Evolutionary conservation across 2,797 vertebrate genomes (phyloP), one percentile per base, ranked within the genome.

Genomic region (Onychomys leucogaster): DNA sequence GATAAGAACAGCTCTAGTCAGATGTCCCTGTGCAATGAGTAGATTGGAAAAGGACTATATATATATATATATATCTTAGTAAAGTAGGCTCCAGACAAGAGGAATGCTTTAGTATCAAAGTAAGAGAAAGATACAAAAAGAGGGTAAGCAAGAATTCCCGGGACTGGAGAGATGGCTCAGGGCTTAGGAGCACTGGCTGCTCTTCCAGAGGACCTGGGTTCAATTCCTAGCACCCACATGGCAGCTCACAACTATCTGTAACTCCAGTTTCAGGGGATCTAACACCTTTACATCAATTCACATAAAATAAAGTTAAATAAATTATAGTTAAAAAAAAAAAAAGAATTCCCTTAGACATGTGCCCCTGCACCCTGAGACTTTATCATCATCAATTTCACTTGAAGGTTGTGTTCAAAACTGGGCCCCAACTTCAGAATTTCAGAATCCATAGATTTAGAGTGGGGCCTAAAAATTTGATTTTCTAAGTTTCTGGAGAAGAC

Each of bases 381-480:
- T 17, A 77, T 5, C 7, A 52, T 34, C n/a, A 55, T 69, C 52
- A 92, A 52, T 87, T 49, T 95, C 43, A 81, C 59, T 55, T 93
- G 65, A 90, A 93, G 63, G 16, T 43, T 49, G 89, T 76, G 21
- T 91, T 93, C 85, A 82, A 97, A 96, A 94, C 43, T 85, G 34
- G 59, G 67, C 71, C 43, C 43, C 14, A 94, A 37, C 21, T 94
- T 63, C 67, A 83, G 49, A 81, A 25, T 88, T 88, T 86, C 41
- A 82, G 59, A 95, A 49, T 71, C 27, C 61, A 75, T 85, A 89
- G 63, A 52, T 91, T 78, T 92, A 52, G 37, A 92, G 25, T 46
- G 6, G 11, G 63, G 46, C 65, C 85, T 96, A 49, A 92, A 82
- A 94, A 90, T 95, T 86, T 96, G 61, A 69, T 86, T 94, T 96